phyloP scores from a whole-genome alignment of 2,113 vertebrate genomes.

The Rhinopomastus cyanomelas region DNA sequence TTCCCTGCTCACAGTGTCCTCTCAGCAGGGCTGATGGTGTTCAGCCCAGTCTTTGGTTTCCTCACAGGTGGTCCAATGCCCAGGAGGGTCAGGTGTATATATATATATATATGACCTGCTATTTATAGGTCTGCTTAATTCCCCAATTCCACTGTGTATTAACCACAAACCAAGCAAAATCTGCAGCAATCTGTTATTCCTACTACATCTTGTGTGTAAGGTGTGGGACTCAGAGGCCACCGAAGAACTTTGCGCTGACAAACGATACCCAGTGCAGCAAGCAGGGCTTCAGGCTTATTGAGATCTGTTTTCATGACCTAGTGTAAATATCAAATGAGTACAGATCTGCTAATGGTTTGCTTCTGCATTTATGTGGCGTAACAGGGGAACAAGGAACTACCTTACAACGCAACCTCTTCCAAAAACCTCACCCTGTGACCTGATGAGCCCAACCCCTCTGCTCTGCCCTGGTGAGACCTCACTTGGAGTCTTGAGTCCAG shows the following conservation, averaged over 20 bases:
- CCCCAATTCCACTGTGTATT: neutral
- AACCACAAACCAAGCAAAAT: neutral
- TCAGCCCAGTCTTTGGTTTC: neutral
- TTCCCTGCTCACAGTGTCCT: neutral
- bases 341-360: neutral
- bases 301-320: neutral
- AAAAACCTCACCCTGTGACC: neutral
- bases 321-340: neutral
- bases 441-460: neutral
- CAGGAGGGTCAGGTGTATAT: neutral
- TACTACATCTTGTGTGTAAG: neutral
- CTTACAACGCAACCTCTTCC: neutral
- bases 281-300: neutral
- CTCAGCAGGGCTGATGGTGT: neutral
- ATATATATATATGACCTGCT: neutral
- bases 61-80: neutral
- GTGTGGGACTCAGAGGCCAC: neutral
- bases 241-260: neutral
- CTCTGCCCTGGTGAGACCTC: no score
- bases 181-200: neutral
- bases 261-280: neutral
- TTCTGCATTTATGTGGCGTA: neutral
- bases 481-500: no score
- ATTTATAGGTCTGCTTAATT: conserved; percentile 29
- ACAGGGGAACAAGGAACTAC: neutral